Evolutionary conservation across 2,797 vertebrate species (phyloP).

Genomic region (Halcyon badia): DNA sequence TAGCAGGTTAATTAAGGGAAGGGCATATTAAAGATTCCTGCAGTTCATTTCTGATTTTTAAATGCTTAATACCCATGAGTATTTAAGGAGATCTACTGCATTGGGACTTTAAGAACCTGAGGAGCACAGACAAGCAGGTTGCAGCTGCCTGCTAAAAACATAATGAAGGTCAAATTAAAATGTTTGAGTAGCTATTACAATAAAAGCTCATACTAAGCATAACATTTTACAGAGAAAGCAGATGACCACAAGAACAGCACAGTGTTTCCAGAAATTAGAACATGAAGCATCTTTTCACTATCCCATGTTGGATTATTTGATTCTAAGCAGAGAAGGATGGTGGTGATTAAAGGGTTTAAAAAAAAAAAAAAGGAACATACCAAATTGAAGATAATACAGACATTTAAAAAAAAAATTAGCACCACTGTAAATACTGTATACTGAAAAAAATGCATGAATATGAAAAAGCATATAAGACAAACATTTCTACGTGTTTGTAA

Average conservation of each 20-base stretch:
- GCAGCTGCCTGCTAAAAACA: neutral
- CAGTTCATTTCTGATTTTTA: neutral
- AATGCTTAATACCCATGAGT: neutral
- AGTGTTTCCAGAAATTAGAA: neutral
- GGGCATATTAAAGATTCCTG: neutral
- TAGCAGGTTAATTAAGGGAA: neutral
- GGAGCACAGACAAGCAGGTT: neutral
- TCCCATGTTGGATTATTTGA: neutral
- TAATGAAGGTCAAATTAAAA: constrained; percentile 21
- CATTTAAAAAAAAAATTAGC: neutral
- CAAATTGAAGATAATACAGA: neutral
- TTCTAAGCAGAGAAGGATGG: neutral
- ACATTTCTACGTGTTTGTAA: neutral
- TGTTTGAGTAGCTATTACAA: neutral
- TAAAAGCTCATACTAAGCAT: neutral
- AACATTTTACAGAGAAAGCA: neutral
- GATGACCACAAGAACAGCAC: neutral
- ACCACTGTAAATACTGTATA: neutral
- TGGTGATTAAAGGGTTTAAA: neutral
- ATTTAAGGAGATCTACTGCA: neutral
- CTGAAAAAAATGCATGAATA: neutral
- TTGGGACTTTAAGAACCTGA: neutral
- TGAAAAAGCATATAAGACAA: neutral
- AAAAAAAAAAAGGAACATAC: neutral
- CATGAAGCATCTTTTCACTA: neutral